Evolutionary conservation across 2,797 vertebrate genomes (phyloP).

Genomic region (Lutjanus campechanus): DNA sequence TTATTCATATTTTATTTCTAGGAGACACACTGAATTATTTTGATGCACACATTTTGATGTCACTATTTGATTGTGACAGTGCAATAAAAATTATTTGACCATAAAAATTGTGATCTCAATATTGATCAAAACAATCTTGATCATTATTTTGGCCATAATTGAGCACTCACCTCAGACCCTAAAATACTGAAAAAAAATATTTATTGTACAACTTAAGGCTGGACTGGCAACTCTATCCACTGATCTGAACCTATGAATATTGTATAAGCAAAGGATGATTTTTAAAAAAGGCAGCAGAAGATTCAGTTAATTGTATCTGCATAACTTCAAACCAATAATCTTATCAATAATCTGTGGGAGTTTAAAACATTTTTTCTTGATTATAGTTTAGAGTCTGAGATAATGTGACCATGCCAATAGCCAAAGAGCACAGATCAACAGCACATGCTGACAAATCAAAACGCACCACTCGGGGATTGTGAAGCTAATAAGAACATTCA

Average conservation of each 20-base stretch:
- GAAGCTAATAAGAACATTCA: conserved; percentile 44
- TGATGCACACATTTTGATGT: too few species aligned
- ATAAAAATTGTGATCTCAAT: too few species aligned
- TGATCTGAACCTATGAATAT: not conserved
- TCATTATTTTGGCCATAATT: too few species aligned
- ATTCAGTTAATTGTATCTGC: not conserved
- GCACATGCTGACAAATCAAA: conserved; percentile 34
- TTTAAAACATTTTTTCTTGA: not conserved
- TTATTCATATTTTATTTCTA: too few species aligned
- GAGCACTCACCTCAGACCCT: not conserved
- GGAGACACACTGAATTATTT: too few species aligned
- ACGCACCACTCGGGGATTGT: conserved; percentile 36
- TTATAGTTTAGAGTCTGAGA: not conserved
- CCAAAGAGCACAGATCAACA: conserved; percentile 20
- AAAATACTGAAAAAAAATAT: not conserved
- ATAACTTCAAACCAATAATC: not conserved
- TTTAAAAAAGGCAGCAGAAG: not conserved
- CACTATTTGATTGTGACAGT: too few species aligned
- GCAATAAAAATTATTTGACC: too few species aligned
- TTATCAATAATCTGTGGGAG: not conserved
- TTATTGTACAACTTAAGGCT: not conserved
- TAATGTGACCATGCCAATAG: not conserved
- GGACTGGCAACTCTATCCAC: not conserved
- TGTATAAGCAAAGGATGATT: not conserved
- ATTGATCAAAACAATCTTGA: too few species aligned